Evolutionary conservation across 92 coral and sea anemone species (phyloP), one percentile per base, ranked within the genome.

Genomic region (Isaurus tuberculatus): DNA sequence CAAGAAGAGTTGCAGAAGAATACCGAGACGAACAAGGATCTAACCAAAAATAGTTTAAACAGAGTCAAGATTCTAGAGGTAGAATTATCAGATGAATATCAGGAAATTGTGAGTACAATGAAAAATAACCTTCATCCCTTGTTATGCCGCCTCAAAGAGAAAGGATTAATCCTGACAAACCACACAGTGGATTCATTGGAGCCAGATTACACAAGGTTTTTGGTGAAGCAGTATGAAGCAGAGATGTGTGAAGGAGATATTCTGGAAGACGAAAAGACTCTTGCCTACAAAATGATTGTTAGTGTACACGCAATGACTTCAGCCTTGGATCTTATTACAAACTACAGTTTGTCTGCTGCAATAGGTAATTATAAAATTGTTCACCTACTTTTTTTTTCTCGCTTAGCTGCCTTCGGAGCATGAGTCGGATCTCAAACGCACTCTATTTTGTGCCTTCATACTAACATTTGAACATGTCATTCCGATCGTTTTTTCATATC

Each of bases 221-320:
- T 92, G 63, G 81, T 94, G 49, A 97, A 97, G 88, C 98, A 97
- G 83, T 79, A 81, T 31, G 88, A 93, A 65, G 75, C 88, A 83
- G 81, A 88, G 14, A 6, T 85, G 23, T 79, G 72, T 61, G 89
- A 85, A 63, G 70, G 27, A 28, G 48, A 49, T 40, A 69, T 61
- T 65, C 53, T 73, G 17, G 85, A 79, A 16, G 81, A 85, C 31
- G 72, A 70, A 25, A 46, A 34, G 19, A 74, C 36, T 44, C 87
- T 81, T 61, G 44, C 61, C 8, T 87, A 87, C 79, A 80, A 80
- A 30, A 85, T 90, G 90, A 84, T 89, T 84, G 85, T 92, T 29
- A 92, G 97, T 84, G 63, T 97, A 30, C 99, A 97, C 84, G 88
- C 91, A 1, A 68, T 97, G 72, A 96, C 92, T 4, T 86, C 92